Conservation (phyloP, 2,888 invertebrate species). For the Pollenia amentaria region DNA sequence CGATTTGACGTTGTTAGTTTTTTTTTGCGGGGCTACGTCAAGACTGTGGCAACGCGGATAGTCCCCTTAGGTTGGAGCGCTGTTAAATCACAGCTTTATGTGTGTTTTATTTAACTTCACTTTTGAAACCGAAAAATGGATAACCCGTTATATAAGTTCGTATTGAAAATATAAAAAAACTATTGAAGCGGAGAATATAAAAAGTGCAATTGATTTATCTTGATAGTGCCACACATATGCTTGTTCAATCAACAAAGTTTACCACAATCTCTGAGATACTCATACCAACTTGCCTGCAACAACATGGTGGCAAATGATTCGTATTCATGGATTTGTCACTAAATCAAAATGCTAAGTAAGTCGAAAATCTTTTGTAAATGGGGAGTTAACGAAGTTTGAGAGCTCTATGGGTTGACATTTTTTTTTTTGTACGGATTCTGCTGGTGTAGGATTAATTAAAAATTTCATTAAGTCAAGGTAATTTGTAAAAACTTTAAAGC, state of each 20-base stretch:
- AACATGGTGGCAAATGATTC: constrained; percentile 38
- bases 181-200: background rate
- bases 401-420: background rate
- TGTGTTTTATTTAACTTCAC: too few relatives aligned
- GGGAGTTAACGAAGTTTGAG: background rate
- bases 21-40: too few relatives aligned
- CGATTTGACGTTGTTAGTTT: too few relatives aligned
- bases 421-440: background rate
- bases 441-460: too few relatives aligned
- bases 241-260: constrained; percentile 67
- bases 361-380: background rate
- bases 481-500: too few relatives aligned
- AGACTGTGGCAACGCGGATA: too few relatives aligned
- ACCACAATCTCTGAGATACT: constrained; percentile 41
- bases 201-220: constrained; percentile 65
- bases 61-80: too few relatives aligned
- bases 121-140: too few relatives aligned
- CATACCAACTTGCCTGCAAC: background rate
- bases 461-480: too few relatives aligned
- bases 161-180: constrained; percentile 38
- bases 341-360: constrained; percentile 55
- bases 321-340: constrained; percentile 56
- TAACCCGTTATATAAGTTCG: too few relatives aligned
- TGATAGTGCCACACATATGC: constrained; percentile 67
- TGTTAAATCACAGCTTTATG: too few relatives aligned